Base-by-base conservation (phyloP, 2,888 invertebrate genomes). In the Oeneis ivallda region DNA sequence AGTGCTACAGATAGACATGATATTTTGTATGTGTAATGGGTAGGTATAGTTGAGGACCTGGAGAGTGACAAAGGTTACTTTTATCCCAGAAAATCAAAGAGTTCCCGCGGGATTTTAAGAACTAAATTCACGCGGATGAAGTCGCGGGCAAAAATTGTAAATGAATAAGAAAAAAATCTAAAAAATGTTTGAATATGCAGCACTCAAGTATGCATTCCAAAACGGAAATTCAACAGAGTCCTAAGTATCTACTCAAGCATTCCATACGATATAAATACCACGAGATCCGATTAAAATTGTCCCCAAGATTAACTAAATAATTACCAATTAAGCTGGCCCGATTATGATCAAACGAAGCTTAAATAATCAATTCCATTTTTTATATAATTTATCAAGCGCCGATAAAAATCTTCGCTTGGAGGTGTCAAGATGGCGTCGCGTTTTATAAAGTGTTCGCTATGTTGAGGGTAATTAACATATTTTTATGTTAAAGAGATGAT, bases 351-450 rank as follows among this genome's bases (percentile, higher is more conserved):
- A 69, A 72, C 76, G 78, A 80, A 81, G 79, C 74, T 74, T 77
- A 80, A 54, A 82, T 85, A 88, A 90, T 89, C 86, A 89, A 86
- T 88, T 84, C 79, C 76, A 86, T 89, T 86, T 88, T 85, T 84
- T 80, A 76, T 76, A 83, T 85, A 85, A 90, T 90, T 85, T 86
- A 89, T 90, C 90, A 89, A 80, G 66, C 3, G 0, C 37, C 62
- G 88, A 89, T 89, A 80, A 79, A 68, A 74, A 89, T 90, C 89
- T 72, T 13, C 67, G 75, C 77, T 15, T 79, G 80, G 81, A 78
- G 73, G 74, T 68, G 68, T 74, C 72, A 79, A 83, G 76, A 86
- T 85, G 86, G 86, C 82, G 80, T 79, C 67, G 71, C 72, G 79
- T 82, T 79, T 79, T 79, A 43, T 76, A 78, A 86, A 81, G 84